phyloP scores from a whole-genome alignment of 2,888 invertebrate genomes.

The Nasonovia ribisnigri region DNA sequence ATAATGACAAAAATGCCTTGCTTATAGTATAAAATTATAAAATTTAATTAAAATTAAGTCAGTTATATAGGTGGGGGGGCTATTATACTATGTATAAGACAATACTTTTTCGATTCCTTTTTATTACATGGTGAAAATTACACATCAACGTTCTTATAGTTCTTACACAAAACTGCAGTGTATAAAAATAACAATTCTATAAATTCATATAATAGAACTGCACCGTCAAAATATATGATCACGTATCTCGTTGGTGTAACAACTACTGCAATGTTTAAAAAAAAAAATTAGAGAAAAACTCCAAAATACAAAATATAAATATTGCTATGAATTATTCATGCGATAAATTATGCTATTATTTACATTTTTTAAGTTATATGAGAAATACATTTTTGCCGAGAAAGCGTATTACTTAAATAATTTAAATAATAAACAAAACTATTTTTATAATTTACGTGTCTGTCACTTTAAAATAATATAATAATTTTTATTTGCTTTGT shows the following conservation, averaged over 20 bases:
- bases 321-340: slow-evolving; percentile 25
- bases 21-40: neutral
- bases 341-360: slow-evolving; percentile 26
- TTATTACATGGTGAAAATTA: neutral
- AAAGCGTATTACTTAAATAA: neutral
- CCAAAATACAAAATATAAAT: neutral
- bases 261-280: neutral
- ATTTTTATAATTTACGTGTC: neutral
- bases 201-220: neutral
- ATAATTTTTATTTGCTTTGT: neutral
- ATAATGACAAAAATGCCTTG: neutral
- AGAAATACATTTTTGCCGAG: neutral
- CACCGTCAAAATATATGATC: neutral
- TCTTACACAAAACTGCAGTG: neutral
- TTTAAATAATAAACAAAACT: slow-evolving; percentile 25
- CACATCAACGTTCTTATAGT: neutral
- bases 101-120: neutral
- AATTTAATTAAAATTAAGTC: neutral
- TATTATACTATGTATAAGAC: neutral
- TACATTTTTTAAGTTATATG: slow-evolving; percentile 11
- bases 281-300: neutral
- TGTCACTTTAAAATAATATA: neutral
- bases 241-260: neutral
- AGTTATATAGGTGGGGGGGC: neutral
- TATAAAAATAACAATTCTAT: neutral